Conservation (phyloP, 2,797 vertebrate species). For the Gymnocypris eckloni region DNA sequence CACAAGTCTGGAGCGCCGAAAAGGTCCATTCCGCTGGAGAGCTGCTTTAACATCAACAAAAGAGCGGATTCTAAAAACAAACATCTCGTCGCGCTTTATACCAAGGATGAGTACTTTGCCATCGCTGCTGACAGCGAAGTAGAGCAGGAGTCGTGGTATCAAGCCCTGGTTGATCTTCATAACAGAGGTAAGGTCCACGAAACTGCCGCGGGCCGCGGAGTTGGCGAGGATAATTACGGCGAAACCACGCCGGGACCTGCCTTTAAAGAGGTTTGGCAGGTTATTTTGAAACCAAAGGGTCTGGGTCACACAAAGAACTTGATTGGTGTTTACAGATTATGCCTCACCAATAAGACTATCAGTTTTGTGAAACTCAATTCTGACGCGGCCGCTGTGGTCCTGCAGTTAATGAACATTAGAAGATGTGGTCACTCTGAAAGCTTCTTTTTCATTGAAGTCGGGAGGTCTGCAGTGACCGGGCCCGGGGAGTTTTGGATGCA, state of each 20-base stretch:
- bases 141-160: slow-evolving; percentile 89
- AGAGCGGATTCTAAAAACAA: slow-evolving; percentile 91
- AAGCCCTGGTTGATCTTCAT: slow-evolving; percentile 85
- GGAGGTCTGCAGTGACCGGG: slow-evolving; percentile 85
- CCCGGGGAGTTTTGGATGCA: slow-evolving; percentile 92
- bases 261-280: slow-evolving; percentile 91
- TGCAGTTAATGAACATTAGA: slow-evolving; percentile 89
- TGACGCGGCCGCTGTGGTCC: slow-evolving; percentile 85
- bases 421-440: slow-evolving; percentile 89
- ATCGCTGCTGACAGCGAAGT: slow-evolving; percentile 86
- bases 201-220: slow-evolving; percentile 64
- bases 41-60: slow-evolving; percentile 92
- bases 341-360: slow-evolving; percentile 89
- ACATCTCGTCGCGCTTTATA: slow-evolving; percentile 88
- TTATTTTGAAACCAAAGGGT: slow-evolving; percentile 89
- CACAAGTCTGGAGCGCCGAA: slow-evolving; percentile 89
- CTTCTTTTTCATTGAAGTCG: slow-evolving; percentile 92
- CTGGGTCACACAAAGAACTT: slow-evolving; percentile 88
- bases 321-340: slow-evolving; percentile 89
- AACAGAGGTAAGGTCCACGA: slow-evolving; percentile 84
- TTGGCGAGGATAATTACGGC: slow-evolving; percentile 77
- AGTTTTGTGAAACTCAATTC: slow-evolving; percentile 90
- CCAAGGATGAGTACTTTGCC: slow-evolving; percentile 88
- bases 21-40: slow-evolving; percentile 87
- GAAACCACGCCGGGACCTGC: slow-evolving; percentile 83